These are phyloP conservation scores for Drosophila novamexicana DNA, from an alignment of 1,140 invertebrate species.

Conservation along the genomic window DNA sequence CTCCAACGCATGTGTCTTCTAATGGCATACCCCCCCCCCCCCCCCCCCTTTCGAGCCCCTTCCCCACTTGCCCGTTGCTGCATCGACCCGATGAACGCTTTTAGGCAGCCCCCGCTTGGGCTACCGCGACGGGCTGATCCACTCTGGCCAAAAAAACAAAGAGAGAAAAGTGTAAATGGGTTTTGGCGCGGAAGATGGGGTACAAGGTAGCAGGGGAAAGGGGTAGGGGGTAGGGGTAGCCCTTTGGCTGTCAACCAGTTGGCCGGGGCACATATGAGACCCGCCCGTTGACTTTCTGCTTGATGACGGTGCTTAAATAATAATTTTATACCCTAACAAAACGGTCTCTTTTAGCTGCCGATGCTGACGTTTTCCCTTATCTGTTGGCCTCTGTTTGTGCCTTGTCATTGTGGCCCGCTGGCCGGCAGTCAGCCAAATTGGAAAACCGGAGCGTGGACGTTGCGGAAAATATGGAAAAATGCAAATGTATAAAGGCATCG, in stretches of 20 bases:
- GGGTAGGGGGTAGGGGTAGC: conserved; percentile 10
- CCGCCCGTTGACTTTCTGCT: conserved; percentile 73
- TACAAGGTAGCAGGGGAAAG: not conserved
- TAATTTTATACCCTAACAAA: conserved; percentile 82
- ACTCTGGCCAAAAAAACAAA: conserved; percentile 39
- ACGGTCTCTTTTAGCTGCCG: conserved; percentile 61
- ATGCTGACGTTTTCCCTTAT: conserved; percentile 37
- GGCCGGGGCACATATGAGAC: conserved; percentile 54
- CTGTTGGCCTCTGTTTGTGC: conserved; percentile 51
- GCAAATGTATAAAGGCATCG: conserved; percentile 63
- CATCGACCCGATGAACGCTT: conserved; percentile 20
- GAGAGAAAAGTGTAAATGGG: conserved; percentile 72
- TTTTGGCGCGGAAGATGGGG: conserved; percentile 35
- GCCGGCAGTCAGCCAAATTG: conserved; percentile 68
- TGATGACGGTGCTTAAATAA: conserved; percentile 84
- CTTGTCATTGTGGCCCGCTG: conserved; percentile 63
- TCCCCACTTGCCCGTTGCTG: not conserved
- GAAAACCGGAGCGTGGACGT: conserved; percentile 51
- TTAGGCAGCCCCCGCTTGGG: not conserved
- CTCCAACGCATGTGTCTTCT: conserved; percentile 37
- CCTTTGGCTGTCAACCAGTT: conserved; percentile 64
- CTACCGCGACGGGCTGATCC: conserved; percentile 33
- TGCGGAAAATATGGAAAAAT: conserved; percentile 74
- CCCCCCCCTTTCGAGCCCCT: not conserved
- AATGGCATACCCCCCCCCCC: conserved; percentile 15